These are phyloP conservation scores for Hyperoodon ampullatus DNA, from an alignment of 2,113 vertebrate species.

Conservation along the genomic window DNA sequence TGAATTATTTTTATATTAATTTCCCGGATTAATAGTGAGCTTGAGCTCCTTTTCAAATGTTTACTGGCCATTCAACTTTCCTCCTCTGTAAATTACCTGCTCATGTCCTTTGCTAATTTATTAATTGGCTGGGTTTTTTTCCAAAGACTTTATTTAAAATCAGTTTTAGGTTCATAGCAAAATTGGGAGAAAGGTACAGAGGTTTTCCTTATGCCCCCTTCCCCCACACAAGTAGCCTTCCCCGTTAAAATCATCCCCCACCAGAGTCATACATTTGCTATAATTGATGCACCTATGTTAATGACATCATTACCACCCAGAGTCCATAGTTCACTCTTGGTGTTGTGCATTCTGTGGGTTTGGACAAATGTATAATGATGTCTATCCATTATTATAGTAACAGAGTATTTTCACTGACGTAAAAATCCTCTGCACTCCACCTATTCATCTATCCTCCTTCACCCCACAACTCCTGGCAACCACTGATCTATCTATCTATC, in stretches of 20 bases:
- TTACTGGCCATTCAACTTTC: neutral
- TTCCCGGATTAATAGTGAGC: neutral
- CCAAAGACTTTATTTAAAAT: neutral
- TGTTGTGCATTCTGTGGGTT: neutral
- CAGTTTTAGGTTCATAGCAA: neutral
- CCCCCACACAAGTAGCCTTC: neutral
- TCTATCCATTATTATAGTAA: neutral
- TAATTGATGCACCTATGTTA: neutral
- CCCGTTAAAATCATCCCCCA: neutral
- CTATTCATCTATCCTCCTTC: neutral
- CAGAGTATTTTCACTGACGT: neutral
- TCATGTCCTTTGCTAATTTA: neutral
- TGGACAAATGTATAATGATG: neutral
- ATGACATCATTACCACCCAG: neutral
- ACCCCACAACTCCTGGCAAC: neutral
- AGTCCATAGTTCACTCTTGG: neutral
- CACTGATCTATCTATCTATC: neutral
- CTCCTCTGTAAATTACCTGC: neutral
- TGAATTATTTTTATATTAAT: constrained; percentile 10
- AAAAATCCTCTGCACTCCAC: neutral
- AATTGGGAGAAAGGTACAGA: neutral
- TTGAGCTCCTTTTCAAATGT: constrained; percentile 4
- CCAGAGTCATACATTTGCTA: neutral
- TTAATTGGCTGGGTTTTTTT: neutral
- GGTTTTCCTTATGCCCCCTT: neutral